A percentile compares a stretch with the other conserved stretches of the same genome.
phyloP scores from a whole-genome alignment of 2,888 invertebrate species.

The Selenia dentaria region DNA sequence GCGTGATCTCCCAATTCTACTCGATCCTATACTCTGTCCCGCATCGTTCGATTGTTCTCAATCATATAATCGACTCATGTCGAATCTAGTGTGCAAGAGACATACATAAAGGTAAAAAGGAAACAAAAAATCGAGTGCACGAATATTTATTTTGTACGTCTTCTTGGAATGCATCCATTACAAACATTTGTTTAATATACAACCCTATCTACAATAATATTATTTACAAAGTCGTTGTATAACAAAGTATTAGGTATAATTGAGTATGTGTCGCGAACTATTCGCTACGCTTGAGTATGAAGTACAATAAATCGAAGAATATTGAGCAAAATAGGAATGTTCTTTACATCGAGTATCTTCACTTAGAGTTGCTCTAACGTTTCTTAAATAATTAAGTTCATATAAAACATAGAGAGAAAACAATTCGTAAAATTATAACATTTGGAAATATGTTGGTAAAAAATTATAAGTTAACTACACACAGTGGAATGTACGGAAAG shows the following conservation, averaged over 20 bases:
- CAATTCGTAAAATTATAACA: conserved; percentile 9
- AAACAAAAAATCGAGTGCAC: conserved; percentile 69
- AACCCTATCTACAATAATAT: conserved; percentile 54
- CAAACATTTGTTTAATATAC: conserved; percentile 62
- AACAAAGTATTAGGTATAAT: conserved; percentile 45
- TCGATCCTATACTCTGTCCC: too few relatives aligned
- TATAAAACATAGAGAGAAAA: conserved; percentile 13
- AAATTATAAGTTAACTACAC: conserved; percentile 21
- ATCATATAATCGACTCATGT: too few relatives aligned
- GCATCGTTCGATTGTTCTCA: too few relatives aligned
- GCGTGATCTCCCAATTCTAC: too few relatives aligned
- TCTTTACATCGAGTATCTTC: conserved; percentile 36
- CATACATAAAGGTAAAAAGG: conserved; percentile 31
- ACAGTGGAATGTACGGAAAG: conserved; percentile 36
- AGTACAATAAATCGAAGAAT: conserved; percentile 37
- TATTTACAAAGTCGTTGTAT: conserved; percentile 56
- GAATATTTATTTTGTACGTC: conserved; percentile 79
- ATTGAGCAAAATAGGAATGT: conserved; percentile 56
- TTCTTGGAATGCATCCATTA: conserved; percentile 67
- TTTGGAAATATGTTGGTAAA: too few relatives aligned
- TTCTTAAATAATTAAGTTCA: conserved; percentile 4
- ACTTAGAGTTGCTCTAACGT: conserved; percentile 14
- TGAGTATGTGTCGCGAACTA: conserved; percentile 71
- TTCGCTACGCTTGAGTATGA: conserved; percentile 64
- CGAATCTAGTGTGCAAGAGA: too few relatives aligned